Evolutionary conservation across 2,113 vertebrate genomes (phyloP).

Genomic region (Alexandromys fortis): DNA sequence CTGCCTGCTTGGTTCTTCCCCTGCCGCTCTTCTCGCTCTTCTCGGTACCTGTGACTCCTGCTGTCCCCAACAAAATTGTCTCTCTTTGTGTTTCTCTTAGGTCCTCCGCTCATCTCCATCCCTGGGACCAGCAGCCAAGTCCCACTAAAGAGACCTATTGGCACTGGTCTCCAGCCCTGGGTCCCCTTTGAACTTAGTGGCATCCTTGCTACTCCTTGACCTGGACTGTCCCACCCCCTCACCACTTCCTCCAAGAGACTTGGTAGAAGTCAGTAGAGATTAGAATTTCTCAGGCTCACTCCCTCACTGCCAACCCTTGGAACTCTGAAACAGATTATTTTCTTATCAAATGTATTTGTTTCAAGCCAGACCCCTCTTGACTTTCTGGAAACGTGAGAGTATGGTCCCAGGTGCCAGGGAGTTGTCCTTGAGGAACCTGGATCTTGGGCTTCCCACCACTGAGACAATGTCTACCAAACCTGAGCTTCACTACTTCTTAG

Average conservation of each 20-base stretch:
- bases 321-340: not conserved
- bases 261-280: not conserved
- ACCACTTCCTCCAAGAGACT: not conserved
- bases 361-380: constrained; percentile 44
- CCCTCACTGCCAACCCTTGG: not conserved
- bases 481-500: not conserved
- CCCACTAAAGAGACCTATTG: not conserved
- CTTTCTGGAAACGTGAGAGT: constrained; percentile 32
- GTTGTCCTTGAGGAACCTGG: constrained; percentile 20
- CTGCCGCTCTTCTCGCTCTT: not conserved
- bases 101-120: not conserved
- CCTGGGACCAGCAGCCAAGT: not conserved
- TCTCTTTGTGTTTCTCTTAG: not conserved
- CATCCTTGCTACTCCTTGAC: not conserved
- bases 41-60: not conserved
- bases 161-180: not conserved
- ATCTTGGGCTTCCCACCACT: not conserved
- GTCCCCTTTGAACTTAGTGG: not conserved
- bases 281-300: not conserved
- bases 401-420: not conserved
- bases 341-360: constrained; percentile 48
- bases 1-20: not conserved
- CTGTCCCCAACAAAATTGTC: not conserved
- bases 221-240: not conserved
- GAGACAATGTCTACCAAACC: not conserved